Base-by-base conservation (phyloP, 2,888 invertebrate species). In the Miltochrista miniata region DNA sequence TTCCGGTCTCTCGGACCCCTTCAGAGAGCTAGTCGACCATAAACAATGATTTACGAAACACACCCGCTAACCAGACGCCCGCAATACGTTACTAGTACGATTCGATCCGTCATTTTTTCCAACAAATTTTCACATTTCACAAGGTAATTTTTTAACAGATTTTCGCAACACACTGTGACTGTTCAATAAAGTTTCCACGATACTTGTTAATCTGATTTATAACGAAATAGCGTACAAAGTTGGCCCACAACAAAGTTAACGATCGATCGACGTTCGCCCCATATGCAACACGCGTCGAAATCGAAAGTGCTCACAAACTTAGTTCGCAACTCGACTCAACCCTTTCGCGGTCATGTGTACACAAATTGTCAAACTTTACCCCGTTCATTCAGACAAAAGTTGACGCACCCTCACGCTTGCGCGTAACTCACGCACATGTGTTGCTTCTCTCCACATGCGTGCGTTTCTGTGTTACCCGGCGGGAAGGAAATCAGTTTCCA, bases 31-130 rank as follows among this genome's bases (percentile, higher is more conserved):
- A 80, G 74, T 87, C 83, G 83, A 89, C 82, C 90, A 87, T 85
- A 88, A 85, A 90, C 87, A 88, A 88, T 83, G 82, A 79, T 86
- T 90, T 85, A 76, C 87, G 89, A 89, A 87, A 89, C 80, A 81
- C 76, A 79, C 81, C 63, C 72, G 74, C 62, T 68, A 71, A 64
- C 70, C 68, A 70, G 75, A 69, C 69, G 53, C 67, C 67, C 65
- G 81, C 81, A 81, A 83, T 77, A 79, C 82, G 78, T 78, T 80
- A 67, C 51, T 61, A 44, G 56, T 70, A 51, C 73, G 73, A 79
- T 82, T 84, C 69, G 80, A 78, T 76, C 72, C 75, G 74, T 66
- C 56, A 62, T 66, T 81, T 83, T 85, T 85, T 76, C 66, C 61
- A 13, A 29, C 61, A 51, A 70, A 66, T 81, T 83, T 83, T 82